Evolutionary conservation across 2,797 vertebrate genomes (phyloP).

Genomic region (Morelia viridis): DNA sequence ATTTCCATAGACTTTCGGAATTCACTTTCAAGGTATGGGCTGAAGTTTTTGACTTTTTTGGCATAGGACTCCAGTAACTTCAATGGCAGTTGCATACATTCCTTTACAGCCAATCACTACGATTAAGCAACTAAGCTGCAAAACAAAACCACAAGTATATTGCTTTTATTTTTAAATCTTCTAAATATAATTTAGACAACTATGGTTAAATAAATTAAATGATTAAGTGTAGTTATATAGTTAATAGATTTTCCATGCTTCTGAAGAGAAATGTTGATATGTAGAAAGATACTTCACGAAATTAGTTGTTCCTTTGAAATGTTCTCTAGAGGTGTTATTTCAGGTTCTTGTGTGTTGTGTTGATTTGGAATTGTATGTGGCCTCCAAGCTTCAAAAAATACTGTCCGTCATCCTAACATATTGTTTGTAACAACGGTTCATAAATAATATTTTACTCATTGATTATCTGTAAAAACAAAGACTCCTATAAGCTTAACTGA

Average conservation of each 20-base stretch:
- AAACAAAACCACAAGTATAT: not conserved
- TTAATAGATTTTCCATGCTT: not conserved
- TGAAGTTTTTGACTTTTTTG: not conserved
- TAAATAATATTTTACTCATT: constrained; percentile 52
- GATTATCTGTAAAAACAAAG: constrained; percentile 17
- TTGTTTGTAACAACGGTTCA: constrained; percentile 40
- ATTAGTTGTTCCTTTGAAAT: not conserved
- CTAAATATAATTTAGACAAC: not conserved
- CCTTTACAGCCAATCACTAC: not conserved
- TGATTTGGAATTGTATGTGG: not conserved
- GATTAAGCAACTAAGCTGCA: no score
- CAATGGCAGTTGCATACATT: not conserved
- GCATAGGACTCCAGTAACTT: not conserved
- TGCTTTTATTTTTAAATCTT: not conserved
- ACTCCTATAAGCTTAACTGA: constrained; percentile 10
- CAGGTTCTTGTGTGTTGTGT: not conserved
- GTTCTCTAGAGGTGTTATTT: not conserved
- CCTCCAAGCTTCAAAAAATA: constrained; percentile 10
- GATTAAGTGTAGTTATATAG: not conserved
- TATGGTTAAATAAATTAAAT: not conserved
- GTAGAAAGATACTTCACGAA: not conserved
- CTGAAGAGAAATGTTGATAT: not conserved
- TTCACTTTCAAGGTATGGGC: not conserved
- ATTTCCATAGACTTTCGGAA: not conserved
- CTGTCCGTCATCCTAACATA: constrained; percentile 44